Evolutionary conservation across 2,113 vertebrate species (phyloP).

Genomic region (Ctenomys sociabilis): DNA sequence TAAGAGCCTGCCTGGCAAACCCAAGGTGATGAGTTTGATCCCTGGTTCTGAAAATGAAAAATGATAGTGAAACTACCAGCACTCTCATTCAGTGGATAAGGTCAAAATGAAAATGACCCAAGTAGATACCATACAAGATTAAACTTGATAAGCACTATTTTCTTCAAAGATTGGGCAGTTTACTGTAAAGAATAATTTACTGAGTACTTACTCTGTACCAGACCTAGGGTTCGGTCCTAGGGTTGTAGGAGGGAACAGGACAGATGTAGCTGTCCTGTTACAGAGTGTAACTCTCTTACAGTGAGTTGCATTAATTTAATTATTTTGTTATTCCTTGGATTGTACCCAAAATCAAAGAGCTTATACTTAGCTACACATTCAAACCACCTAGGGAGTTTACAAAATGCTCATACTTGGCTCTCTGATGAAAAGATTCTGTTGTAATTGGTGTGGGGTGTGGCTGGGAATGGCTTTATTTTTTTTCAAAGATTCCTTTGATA

Average conservation of each 20-base stretch:
- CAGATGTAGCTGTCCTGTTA: not conserved
- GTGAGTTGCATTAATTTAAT: not conserved
- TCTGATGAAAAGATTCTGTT: not conserved
- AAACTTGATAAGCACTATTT: not conserved
- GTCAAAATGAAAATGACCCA: slow-evolving; percentile 37
- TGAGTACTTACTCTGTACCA: not conserved
- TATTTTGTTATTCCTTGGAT: slow-evolving; percentile 15
- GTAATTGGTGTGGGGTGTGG: not conserved
- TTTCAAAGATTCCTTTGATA: not conserved
- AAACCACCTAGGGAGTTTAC: not conserved
- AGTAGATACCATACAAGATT: not conserved
- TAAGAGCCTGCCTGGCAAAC: too few relatives aligned
- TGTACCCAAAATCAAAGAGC: not conserved
- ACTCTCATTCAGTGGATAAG: slow-evolving; percentile 34
- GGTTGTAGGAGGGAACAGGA: not conserved
- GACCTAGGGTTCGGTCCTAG: not conserved
- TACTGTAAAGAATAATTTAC: slow-evolving; percentile 1
- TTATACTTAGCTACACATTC: not conserved
- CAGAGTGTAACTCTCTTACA: too few relatives aligned
- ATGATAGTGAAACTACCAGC: too few relatives aligned
- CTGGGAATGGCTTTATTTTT: not conserved
- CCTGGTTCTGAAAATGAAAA: too few relatives aligned
- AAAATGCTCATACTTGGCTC: not conserved
- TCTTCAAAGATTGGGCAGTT: not conserved
- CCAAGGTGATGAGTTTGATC: too few relatives aligned